Evolutionary conservation across 1,140 invertebrate genomes (phyloP).

Genomic region (Drosophila ogumai): DNA sequence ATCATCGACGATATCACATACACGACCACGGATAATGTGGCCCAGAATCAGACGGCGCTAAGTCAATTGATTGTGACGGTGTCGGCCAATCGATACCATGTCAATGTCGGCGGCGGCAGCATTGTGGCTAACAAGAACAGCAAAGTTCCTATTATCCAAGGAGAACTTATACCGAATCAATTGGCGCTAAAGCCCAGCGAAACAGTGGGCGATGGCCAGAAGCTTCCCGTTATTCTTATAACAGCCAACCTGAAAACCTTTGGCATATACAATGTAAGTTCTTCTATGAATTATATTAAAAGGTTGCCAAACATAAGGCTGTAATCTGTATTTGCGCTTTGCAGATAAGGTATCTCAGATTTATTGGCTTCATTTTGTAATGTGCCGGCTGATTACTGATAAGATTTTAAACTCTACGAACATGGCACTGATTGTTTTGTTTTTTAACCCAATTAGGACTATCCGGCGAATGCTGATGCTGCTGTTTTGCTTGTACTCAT

Average conservation of each 20-base stretch:
- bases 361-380: neutral
- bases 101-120: constrained; percentile 90
- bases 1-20: constrained; percentile 91
- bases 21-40: constrained; percentile 81
- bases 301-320: neutral
- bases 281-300: neutral
- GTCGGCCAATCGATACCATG: constrained; percentile 96
- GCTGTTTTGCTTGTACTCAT: constrained; percentile 95
- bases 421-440: constrained; percentile 1
- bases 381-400: neutral
- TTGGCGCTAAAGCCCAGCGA: constrained; percentile 86
- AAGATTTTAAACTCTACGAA: neutral
- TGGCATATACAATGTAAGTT: constrained; percentile 93
- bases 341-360: neutral
- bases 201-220: constrained; percentile 91
- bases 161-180: constrained; percentile 89
- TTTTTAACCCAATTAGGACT: constrained; percentile 58
- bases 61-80: constrained; percentile 93
- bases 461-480: constrained; percentile 89
- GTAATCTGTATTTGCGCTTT: neutral
- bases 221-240: constrained; percentile 93
- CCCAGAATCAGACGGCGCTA: constrained; percentile 87
- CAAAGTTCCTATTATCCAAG: constrained; percentile 93
- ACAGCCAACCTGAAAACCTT: constrained; percentile 97
- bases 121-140: constrained; percentile 90